Evolutionary conservation across 2,113 vertebrate genomes (phyloP).

Genomic region (Malaclemys terrapin): DNA sequence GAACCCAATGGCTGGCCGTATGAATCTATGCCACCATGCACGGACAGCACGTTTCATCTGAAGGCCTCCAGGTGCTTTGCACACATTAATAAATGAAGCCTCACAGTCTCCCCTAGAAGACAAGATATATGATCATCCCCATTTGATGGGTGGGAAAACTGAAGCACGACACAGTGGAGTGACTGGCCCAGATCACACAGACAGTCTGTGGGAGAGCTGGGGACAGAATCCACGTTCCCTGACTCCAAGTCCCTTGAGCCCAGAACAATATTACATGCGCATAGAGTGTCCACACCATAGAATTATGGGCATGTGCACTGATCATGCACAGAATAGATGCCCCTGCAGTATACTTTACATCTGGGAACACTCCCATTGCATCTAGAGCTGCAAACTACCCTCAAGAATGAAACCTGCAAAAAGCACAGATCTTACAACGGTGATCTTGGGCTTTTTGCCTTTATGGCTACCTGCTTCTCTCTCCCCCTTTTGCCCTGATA

Average conservation of each 20-base stretch:
- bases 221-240: too few species aligned
- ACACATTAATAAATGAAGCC: neutral
- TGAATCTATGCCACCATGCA: neutral
- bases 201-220: too few species aligned
- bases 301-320: neutral
- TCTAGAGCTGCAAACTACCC: neutral
- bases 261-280: neutral
- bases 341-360: neutral
- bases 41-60: neutral
- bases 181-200: neutral
- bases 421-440: accelerated
- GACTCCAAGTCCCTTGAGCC: neutral
- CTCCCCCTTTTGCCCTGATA: neutral
- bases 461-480: neutral
- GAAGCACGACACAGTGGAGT: neutral
- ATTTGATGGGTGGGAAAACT: neutral
- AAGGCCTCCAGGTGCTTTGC: neutral
- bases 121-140: neutral
- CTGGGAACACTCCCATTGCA: neutral
- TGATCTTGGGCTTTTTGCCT: neutral
- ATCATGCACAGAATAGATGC: neutral
- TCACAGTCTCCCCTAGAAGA: neutral
- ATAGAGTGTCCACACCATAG: neutral
- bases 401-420: neutral
- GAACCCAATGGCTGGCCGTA: too few species aligned